Evolutionary conservation across 1,140 invertebrate species (phyloP).

Genomic region (Drosophila chauvacae): DNA sequence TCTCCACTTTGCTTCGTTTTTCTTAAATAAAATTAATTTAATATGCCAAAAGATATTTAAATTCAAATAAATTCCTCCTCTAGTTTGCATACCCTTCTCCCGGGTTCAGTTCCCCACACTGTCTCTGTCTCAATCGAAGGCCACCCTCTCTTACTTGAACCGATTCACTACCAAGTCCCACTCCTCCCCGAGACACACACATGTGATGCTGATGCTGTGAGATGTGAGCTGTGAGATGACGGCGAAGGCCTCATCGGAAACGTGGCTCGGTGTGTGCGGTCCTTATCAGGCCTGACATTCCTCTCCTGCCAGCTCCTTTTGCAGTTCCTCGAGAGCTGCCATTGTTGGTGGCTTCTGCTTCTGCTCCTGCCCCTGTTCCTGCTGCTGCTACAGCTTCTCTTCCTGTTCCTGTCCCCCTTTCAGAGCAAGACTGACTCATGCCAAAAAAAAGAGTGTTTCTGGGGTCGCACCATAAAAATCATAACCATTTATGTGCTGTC

Average conservation of each 20-base stretch:
- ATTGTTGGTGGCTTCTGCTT: slow-evolving; percentile 18
- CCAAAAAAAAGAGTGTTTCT: slow-evolving; percentile 46
- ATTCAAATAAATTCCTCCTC: background rate
- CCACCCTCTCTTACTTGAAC: slow-evolving; percentile 6
- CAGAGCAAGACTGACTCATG: slow-evolving; percentile 53
- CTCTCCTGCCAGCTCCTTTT: slow-evolving; percentile 16
- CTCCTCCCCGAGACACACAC: slow-evolving; percentile 17
- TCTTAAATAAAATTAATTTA: no score
- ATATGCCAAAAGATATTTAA: background rate
- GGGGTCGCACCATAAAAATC: slow-evolving; percentile 73
- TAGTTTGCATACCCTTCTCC: slow-evolving; percentile 1
- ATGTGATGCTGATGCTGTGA: slow-evolving; percentile 4
- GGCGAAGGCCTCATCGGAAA: slow-evolving; percentile 61
- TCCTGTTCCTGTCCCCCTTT: slow-evolving; percentile 36
- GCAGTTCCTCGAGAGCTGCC: slow-evolving; percentile 29
- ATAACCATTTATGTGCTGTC: slow-evolving; percentile 71
- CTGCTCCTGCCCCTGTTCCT: slow-evolving; percentile 11
- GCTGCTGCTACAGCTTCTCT: slow-evolving; percentile 40
- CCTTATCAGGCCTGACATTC: slow-evolving; percentile 34
- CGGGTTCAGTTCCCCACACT: no score
- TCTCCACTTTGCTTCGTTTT: no score
- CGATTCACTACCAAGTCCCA: slow-evolving; percentile 31
- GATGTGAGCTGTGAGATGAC: slow-evolving; percentile 33
- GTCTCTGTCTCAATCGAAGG: slow-evolving; percentile 22
- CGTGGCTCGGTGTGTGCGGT: slow-evolving; percentile 42